Conservation (phyloP, 2,797 vertebrate genomes). For the Gadopsis marmoratus region DNA sequence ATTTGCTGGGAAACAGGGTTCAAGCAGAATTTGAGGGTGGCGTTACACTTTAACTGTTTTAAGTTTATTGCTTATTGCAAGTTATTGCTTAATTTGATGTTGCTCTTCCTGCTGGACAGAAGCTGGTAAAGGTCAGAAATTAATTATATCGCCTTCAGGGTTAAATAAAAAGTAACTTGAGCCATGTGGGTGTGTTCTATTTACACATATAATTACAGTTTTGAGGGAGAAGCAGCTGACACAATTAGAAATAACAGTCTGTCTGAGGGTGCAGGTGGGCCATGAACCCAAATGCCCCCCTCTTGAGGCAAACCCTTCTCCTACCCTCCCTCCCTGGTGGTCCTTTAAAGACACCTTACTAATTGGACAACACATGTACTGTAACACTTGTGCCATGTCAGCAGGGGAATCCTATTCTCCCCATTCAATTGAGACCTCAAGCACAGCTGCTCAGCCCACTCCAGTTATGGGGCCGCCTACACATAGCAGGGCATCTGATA, state of each 20-base stretch:
- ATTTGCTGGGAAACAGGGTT: no score
- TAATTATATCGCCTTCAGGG: slow-evolving; percentile 23
- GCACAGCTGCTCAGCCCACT: slow-evolving; percentile 57
- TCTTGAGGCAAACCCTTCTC: slow-evolving; percentile 16
- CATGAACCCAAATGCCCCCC: slow-evolving; percentile 31
- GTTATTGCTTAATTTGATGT: slow-evolving; percentile 17
- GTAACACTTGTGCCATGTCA: slow-evolving; percentile 67
- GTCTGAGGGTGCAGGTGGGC: slow-evolving; percentile 27
- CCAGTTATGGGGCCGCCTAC: slow-evolving; percentile 45
- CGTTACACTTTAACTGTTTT: not conserved
- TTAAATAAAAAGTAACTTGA: slow-evolving; percentile 34
- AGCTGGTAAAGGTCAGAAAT: slow-evolving; percentile 22
- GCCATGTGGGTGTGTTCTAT: slow-evolving; percentile 43
- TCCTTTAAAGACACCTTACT: slow-evolving; percentile 62
- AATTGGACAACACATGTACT: slow-evolving; percentile 56
- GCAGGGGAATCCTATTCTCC: slow-evolving; percentile 70
- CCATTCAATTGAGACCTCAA: slow-evolving; percentile 70
- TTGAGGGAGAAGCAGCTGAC: slow-evolving; percentile 41
- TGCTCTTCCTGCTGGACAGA: not conserved
- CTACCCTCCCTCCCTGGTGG: slow-evolving; percentile 11
- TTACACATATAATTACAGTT: slow-evolving; percentile 37
- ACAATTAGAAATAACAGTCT: slow-evolving; percentile 28
- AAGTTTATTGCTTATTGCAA: not conserved
- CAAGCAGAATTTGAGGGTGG: no score
- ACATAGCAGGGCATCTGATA: slow-evolving; percentile 26